A percentile compares a stretch with the other conserved stretches of the same genome.
Evolutionary conservation across 2,888 invertebrate genomes (phyloP).

Genomic region (Strigamia transsilvanica): DNA sequence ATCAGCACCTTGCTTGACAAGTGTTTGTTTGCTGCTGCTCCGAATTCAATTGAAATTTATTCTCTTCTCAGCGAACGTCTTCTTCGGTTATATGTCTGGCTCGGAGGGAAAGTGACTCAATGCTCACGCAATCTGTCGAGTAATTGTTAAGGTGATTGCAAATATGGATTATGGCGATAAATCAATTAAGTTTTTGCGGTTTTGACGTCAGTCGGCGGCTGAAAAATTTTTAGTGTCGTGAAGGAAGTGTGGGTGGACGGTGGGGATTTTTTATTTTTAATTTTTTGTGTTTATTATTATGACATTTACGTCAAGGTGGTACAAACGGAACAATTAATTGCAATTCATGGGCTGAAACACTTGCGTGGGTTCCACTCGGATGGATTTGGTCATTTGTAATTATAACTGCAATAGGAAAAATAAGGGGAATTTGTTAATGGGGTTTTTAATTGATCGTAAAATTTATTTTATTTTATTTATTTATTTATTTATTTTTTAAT

Average conservation of each 20-base stretch:
- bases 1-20: conserved; percentile 5
- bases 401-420: no score
- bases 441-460: neutral
- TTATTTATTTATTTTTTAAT: neutral
- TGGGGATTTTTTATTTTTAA: no score
- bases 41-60: neutral
- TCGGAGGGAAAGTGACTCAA: neutral
- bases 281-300: neutral
- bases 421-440: neutral
- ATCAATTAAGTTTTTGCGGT: neutral
- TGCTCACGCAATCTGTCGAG: neutral
- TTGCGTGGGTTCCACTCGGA: neutral
- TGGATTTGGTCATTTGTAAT: neutral
- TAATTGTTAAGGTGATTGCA: neutral
- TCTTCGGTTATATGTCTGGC: no score
- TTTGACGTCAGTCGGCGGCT: neutral
- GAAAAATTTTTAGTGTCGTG: neutral
- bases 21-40: neutral
- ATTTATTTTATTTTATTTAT: neutral
- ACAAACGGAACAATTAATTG: conserved; percentile 1
- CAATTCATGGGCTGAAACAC: neutral
- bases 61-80: no score
- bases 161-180: neutral
- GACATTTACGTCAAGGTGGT: neutral
- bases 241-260: conserved; percentile 2